Conservation (phyloP, 2,888 invertebrate genomes). For the Dryadula phaetusa region DNA sequence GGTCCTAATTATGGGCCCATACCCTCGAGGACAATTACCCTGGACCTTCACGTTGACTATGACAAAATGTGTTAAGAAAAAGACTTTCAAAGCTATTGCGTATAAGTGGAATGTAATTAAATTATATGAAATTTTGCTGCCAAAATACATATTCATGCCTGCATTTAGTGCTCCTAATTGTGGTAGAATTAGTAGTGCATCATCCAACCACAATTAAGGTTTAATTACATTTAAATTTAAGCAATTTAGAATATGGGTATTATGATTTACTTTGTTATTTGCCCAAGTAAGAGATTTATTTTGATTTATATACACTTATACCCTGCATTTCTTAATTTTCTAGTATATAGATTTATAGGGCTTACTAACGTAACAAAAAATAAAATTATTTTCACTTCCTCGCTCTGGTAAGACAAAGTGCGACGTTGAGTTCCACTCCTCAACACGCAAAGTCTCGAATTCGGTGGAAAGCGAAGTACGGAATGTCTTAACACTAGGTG, state of each 20-base stretch:
- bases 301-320: not conserved
- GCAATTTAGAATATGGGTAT: constrained; percentile 20
- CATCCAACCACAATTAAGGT: constrained; percentile 35
- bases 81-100: constrained; percentile 67
- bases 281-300: not conserved
- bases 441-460: no score
- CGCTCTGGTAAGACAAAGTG: no score
- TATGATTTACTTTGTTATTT: constrained; percentile 4
- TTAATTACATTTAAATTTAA: constrained; percentile 40
- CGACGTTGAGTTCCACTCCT: no score
- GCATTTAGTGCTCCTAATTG: constrained; percentile 40
- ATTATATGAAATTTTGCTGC: constrained; percentile 40
- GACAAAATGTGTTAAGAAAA: constrained; percentile 73
- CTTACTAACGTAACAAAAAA: no score
- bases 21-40: constrained; percentile 73
- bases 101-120: constrained; percentile 57
- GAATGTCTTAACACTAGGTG: no score
- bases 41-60: constrained; percentile 76
- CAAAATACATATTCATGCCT: constrained; percentile 31
- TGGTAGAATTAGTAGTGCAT: constrained; percentile 38
- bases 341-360: no score
- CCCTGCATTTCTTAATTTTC: no score
- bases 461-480: no score
- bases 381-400: no score
- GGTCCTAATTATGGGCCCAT: constrained; percentile 75